Conservation (phyloP, 2,113 vertebrate species). For the Telmatochromis bifrenatus region DNA sequence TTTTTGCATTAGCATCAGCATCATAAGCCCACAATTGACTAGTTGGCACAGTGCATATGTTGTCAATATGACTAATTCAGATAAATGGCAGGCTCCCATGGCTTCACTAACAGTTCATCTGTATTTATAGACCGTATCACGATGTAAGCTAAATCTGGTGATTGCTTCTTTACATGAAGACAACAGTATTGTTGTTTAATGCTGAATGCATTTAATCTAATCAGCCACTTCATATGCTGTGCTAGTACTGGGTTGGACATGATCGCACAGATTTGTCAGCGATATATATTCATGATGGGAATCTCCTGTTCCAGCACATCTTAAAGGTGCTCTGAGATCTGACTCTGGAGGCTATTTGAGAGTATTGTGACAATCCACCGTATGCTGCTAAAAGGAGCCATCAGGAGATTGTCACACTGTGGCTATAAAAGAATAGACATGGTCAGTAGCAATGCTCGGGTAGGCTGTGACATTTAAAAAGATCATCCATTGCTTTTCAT, state of each 20-base stretch:
- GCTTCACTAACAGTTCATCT: background rate
- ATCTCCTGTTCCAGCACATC: background rate
- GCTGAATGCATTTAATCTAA: background rate
- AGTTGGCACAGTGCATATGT: background rate
- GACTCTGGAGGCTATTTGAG: background rate
- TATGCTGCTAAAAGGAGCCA: background rate
- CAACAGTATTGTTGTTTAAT: background rate
- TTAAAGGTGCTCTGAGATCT: background rate
- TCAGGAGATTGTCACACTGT: background rate
- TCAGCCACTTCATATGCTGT: background rate
- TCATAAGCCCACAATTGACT: background rate
- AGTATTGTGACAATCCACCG: background rate
- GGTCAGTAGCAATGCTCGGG: background rate
- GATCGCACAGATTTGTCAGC: background rate
- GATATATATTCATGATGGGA: background rate
- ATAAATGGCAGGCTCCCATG: background rate
- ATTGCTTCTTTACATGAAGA: background rate
- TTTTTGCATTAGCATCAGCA: background rate
- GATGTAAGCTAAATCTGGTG: background rate
- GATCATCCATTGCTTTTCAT: background rate
- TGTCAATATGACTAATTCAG: background rate
- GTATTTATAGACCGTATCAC: background rate
- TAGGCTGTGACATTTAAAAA: background rate
- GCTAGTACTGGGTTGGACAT: background rate
- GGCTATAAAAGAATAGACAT: background rate